These are phyloP conservation scores for Callaeas wilsoni DNA, from an alignment of 2,113 vertebrate species.

Conservation along the genomic window DNA sequence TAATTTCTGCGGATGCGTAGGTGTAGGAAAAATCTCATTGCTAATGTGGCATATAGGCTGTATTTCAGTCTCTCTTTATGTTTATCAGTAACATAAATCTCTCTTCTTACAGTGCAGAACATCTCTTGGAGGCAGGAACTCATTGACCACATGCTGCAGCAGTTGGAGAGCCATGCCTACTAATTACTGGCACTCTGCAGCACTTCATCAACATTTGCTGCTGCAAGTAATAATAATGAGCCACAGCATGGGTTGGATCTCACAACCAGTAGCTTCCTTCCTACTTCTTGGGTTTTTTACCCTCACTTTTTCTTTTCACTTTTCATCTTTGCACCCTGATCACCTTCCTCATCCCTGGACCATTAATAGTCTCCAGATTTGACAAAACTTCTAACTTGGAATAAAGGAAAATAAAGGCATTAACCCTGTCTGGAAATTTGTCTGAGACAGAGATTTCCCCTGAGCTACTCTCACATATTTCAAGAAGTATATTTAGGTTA, in stretches of 20 bases:
- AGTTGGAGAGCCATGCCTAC: constrained; percentile 26
- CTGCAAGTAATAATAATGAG: constrained; percentile 43
- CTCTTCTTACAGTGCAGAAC: constrained; percentile 1
- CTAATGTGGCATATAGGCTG: not conserved
- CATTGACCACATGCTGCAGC: constrained; percentile 61
- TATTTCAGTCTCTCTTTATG: constrained; percentile 31
- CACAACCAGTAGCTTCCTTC: not conserved
- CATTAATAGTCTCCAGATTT: not conserved
- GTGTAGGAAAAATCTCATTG: not conserved
- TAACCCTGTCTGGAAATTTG: not conserved
- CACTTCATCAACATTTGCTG: constrained; percentile 50
- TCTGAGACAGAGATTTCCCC: not conserved
- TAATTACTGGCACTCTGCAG: constrained; percentile 47
- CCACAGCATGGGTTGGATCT: not conserved
- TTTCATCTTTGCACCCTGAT: not conserved
- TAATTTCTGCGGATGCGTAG: not conserved
- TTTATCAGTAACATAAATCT: constrained; percentile 39
- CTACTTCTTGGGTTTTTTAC: not conserved
- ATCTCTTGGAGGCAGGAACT: constrained; percentile 50
- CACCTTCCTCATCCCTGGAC: not conserved
- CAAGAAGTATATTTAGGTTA: not conserved
- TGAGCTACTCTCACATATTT: not conserved
- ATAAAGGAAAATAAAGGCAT: not conserved
- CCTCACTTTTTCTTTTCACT: not conserved
- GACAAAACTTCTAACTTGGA: not conserved